Evolutionary conservation across 2,797 vertebrate species (phyloP).

Genomic region (Momotus momota): DNA sequence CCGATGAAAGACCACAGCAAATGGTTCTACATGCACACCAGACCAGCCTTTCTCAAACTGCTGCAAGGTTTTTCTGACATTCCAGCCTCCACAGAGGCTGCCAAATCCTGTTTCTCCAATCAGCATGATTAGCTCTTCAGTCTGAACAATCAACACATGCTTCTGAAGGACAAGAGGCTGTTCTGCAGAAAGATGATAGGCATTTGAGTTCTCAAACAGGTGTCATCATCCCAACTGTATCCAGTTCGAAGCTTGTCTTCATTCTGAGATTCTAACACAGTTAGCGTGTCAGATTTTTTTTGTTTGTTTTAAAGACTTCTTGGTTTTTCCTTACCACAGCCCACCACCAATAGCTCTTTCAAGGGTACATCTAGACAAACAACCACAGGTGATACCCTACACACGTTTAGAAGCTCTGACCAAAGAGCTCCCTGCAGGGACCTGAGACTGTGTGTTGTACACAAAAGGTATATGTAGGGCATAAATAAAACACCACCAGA

Average conservation of each 20-base stretch:
- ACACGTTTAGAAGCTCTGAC: not conserved
- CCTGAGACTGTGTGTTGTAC: not conserved
- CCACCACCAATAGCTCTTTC: not conserved
- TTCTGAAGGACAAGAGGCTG: not conserved
- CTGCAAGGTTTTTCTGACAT: not conserved
- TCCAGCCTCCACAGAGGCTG: not conserved
- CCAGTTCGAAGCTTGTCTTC: fast-evolving
- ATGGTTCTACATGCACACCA: not conserved
- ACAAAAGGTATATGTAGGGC: not conserved
- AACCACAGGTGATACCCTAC: not conserved
- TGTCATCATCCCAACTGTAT: not conserved
- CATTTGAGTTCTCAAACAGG: not conserved
- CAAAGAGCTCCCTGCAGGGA: not conserved
- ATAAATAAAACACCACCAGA: not conserved
- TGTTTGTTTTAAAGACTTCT: not conserved
- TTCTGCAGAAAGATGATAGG: not conserved
- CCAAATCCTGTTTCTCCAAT: not conserved
- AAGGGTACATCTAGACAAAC: not conserved
- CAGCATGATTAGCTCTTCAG: not conserved
- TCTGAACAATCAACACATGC: not conserved
- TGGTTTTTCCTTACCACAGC: not conserved
- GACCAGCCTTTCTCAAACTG: not conserved
- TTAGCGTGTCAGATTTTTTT: not conserved
- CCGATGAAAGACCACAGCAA: not conserved
- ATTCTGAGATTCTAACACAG: not conserved